These are phyloP conservation scores for Enoplosus armatus DNA, from an alignment of 2,797 vertebrate species.

Conservation along the genomic window DNA sequence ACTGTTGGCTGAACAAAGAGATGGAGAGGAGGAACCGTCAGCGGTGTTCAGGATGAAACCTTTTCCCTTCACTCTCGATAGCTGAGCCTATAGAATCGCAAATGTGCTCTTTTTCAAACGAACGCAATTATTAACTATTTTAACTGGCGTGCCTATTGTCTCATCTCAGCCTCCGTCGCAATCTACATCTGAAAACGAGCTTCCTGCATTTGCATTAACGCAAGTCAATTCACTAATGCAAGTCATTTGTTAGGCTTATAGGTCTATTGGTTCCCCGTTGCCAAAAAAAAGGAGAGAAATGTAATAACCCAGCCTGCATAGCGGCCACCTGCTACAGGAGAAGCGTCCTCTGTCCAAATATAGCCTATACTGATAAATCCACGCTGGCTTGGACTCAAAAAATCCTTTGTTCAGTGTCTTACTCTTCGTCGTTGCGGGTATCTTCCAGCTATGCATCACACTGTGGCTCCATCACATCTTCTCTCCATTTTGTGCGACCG, in stretches of 20 bases:
- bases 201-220: slow-evolving; percentile 47
- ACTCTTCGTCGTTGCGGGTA: slow-evolving; percentile 53
- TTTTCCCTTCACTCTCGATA: slow-evolving; percentile 55
- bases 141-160: slow-evolving; percentile 39
- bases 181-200: slow-evolving; percentile 68
- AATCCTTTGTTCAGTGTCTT: slow-evolving; percentile 76
- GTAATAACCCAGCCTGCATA: slow-evolving; percentile 46
- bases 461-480: slow-evolving; percentile 51
- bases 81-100: slow-evolving; percentile 68
- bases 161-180: slow-evolving; percentile 23
- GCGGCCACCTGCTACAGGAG: slow-evolving; percentile 63
- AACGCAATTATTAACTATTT: slow-evolving; percentile 68
- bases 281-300: slow-evolving; percentile 29
- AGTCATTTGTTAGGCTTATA: slow-evolving; percentile 53
- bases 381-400: slow-evolving; percentile 51
- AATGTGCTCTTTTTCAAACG: slow-evolving; percentile 56
- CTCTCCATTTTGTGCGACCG: slow-evolving; percentile 56
- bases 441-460: slow-evolving; percentile 59
- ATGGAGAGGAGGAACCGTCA: slow-evolving; percentile 61
- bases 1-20: slow-evolving; percentile 84
- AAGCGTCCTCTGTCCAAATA: slow-evolving; percentile 56
- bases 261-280: slow-evolving; percentile 27
- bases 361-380: slow-evolving; percentile 66
- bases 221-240: slow-evolving; percentile 50
- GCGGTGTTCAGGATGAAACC: slow-evolving; percentile 59